phyloP scores from a whole-genome alignment of 1,140 invertebrate genomes.

The Pentalonia nigronervosa region DNA sequence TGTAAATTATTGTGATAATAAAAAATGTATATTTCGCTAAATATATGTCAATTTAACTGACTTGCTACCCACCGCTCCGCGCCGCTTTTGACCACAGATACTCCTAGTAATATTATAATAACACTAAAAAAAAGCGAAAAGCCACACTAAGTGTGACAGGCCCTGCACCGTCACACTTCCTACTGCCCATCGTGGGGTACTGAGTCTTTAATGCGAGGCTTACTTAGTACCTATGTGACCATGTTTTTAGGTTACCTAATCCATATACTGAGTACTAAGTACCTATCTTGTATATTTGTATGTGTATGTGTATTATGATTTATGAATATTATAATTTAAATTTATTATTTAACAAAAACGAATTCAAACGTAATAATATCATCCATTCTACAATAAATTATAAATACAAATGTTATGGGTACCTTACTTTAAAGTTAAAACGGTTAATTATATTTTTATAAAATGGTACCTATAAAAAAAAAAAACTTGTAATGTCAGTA shows the following conservation, averaged over 20 bases:
- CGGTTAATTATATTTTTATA: background rate
- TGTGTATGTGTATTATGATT: background rate
- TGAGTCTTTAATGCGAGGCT: background rate
- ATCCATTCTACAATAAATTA: background rate
- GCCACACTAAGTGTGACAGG: no score
- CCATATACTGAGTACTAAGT: background rate
- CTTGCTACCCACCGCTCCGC: no score
- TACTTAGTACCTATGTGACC: background rate
- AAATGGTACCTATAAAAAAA: background rate
- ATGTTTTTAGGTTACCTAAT: background rate
- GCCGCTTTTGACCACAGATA: no score
- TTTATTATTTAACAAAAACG: conserved; percentile 12
- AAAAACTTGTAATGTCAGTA: background rate
- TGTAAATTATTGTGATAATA: no score
- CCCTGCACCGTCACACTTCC: no score
- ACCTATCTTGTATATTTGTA: background rate
- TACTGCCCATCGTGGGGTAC: no score
- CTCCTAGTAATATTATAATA: no score
- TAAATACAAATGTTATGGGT: background rate
- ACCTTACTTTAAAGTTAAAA: background rate
- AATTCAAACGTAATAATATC: background rate
- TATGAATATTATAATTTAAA: background rate
- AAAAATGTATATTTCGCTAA: no score
- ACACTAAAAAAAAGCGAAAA: no score
- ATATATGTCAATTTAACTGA: no score